A percentile compares a stretch with the other conserved stretches of the same genome.
Conservation (phyloP, 2,113 vertebrate genomes). For the Sebastes fasciatus region DNA sequence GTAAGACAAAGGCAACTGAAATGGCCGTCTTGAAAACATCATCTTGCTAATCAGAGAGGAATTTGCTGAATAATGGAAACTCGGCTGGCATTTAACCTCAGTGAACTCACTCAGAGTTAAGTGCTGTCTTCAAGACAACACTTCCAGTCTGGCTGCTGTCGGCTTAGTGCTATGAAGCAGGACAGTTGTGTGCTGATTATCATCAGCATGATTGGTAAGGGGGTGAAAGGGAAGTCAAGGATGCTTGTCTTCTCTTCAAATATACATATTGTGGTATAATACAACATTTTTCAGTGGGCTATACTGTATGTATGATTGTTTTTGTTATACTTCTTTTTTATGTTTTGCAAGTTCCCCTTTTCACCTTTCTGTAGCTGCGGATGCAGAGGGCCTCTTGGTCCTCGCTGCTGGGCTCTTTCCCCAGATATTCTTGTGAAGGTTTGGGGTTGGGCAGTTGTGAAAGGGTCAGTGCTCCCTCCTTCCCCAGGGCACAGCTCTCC, state of each 20-base stretch:
- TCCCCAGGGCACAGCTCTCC: conserved; percentile 88
- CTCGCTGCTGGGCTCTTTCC: conserved; percentile 72
- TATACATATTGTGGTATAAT: neutral
- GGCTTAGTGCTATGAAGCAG: neutral
- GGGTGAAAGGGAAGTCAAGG: neutral
- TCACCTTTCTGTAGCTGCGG: conserved; percentile 92
- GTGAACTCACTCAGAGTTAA: conserved; percentile 5
- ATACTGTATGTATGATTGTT: neutral
- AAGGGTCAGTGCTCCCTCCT: conserved; percentile 76
- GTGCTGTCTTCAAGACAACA: neutral
- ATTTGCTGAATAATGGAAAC: conserved; percentile 32
- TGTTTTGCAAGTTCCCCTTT: neutral
- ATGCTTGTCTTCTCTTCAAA: neutral
- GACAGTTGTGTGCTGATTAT: neutral
- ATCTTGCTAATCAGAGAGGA: neutral
- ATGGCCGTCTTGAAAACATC: conserved; percentile 6
- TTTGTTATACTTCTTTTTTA: neutral
- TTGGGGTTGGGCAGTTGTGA: conserved; percentile 67
- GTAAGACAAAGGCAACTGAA: neutral
- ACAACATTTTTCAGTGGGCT: neutral
- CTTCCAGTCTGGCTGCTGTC: neutral
- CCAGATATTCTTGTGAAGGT: conserved; percentile 81
- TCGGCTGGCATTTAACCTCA: conserved; percentile 10
- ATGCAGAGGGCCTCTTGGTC: conserved; percentile 87
- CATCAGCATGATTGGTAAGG: neutral